Percentiles rank a stretch among this genome's conserved stretches.
Conservation (phyloP, 2,113 vertebrate genomes). For the Dunckerocampus dactyliophorus region DNA sequence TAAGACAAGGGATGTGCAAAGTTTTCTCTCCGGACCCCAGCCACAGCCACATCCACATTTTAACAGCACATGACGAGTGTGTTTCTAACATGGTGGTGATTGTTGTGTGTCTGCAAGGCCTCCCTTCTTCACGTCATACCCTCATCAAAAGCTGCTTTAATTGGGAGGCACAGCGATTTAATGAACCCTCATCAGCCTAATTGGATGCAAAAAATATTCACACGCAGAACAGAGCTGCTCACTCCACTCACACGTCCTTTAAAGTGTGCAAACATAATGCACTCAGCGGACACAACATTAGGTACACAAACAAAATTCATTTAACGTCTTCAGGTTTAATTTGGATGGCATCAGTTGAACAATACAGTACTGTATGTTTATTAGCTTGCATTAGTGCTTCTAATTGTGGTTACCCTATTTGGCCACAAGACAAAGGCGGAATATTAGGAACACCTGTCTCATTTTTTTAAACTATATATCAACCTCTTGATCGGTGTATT, state of each 20-base stretch:
- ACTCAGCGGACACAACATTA: constrained; percentile 8
- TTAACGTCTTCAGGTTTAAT: neutral
- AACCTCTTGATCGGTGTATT: too few species aligned
- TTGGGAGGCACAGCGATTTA: constrained; percentile 40
- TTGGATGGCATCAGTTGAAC: too few species aligned
- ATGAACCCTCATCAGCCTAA: constrained; percentile 46
- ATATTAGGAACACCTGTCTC: too few species aligned
- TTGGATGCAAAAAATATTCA: constrained; percentile 40
- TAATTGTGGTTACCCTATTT: too few species aligned
- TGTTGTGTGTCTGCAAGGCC: neutral
- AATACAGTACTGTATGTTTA: too few species aligned
- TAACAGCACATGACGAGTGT: too few species aligned
- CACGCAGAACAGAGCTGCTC: constrained; percentile 8
- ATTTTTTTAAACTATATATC: too few species aligned
- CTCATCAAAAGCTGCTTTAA: constrained; percentile 42
- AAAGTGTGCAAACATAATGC: neutral
- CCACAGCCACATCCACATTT: too few species aligned
- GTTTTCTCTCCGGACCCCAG: too few species aligned
- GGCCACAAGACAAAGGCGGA: too few species aligned
- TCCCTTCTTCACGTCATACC: neutral
- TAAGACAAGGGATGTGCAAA: too few species aligned
- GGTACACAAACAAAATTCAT: neutral
- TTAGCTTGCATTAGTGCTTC: too few species aligned
- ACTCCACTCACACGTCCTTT: neutral
- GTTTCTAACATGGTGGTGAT: neutral